Conservation (phyloP, 2,888 invertebrate species). For the Cinara cedri region DNA sequence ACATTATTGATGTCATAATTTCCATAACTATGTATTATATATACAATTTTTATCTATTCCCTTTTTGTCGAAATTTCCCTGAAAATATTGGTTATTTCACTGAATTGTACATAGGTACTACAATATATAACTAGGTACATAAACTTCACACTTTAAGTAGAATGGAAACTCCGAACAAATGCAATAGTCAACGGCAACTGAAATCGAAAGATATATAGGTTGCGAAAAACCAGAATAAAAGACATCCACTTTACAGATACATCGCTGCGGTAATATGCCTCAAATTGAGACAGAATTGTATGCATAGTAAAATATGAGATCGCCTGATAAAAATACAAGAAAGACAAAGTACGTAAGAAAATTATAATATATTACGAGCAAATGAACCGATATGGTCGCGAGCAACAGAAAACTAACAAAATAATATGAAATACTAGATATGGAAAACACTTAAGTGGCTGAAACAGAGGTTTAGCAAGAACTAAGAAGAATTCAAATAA, state of each 20-base stretch:
- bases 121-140: too few relatives aligned
- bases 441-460: not conserved
- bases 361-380: not conserved
- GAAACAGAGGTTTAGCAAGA: not conserved
- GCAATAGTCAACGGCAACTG: too few relatives aligned
- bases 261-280: not conserved
- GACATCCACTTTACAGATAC: not conserved
- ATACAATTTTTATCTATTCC: too few relatives aligned
- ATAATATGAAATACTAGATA: not conserved
- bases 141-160: too few relatives aligned
- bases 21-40: too few relatives aligned
- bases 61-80: too few relatives aligned
- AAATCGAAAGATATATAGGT: not conserved
- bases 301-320: not conserved
- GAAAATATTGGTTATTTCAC: too few relatives aligned
- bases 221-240: not conserved
- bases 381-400: not conserved
- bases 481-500: not conserved
- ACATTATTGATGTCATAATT: too few relatives aligned
- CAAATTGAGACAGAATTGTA: not conserved
- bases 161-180: too few relatives aligned
- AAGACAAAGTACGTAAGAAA: not conserved
- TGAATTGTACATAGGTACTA: too few relatives aligned
- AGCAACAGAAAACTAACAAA: not conserved
- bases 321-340: not conserved